These are phyloP conservation scores for Ophion obscuratus DNA, from an alignment of 2,888 invertebrate genomes.

Conservation along the genomic window DNA sequence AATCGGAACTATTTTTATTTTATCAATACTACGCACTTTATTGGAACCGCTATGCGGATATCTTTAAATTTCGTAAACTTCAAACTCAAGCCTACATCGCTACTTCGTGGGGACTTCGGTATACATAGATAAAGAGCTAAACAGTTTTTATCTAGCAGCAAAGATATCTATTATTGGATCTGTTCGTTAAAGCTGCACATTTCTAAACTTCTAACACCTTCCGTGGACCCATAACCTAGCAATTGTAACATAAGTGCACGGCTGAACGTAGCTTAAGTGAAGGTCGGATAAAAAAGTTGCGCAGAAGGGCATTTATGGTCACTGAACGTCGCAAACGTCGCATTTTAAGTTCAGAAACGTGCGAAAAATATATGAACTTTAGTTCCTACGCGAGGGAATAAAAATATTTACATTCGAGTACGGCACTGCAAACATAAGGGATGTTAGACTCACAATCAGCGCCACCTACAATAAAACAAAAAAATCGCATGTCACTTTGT, in stretches of 20 bases:
- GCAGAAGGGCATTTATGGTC: neutral
- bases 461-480: slow-evolving; percentile 68
- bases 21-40: neutral
- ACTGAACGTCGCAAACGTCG: neutral
- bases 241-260: neutral
- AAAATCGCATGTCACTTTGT: neutral
- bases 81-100: neutral
- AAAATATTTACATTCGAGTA: slow-evolving; percentile 36
- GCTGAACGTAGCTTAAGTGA: neutral
- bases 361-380: neutral
- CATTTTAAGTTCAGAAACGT: neutral
- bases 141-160: neutral
- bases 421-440: slow-evolving; percentile 66
- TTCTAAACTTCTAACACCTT: no score
- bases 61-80: neutral
- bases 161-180: neutral
- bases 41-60: neutral
- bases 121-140: neutral
- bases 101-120: neutral
- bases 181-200: no score
- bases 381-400: no score
- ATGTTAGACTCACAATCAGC: slow-evolving; percentile 45
- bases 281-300: neutral
- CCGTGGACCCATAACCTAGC: neutral
- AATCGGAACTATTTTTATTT: neutral